These are phyloP conservation scores for Drosophila kanapiae DNA, from an alignment of 1,140 invertebrate species.

Conservation along the genomic window DNA sequence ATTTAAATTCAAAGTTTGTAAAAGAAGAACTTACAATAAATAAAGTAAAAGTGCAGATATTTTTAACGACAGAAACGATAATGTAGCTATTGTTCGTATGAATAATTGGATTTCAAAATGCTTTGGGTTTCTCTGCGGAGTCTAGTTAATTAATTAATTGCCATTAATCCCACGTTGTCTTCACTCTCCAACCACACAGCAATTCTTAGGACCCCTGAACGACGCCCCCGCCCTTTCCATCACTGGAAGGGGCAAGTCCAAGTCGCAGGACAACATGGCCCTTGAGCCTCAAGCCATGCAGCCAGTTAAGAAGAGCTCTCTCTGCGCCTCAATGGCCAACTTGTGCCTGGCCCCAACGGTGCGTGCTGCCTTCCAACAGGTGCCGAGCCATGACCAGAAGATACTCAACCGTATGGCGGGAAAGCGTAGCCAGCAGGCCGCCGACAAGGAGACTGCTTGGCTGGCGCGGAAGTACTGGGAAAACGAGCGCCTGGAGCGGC, in stretches of 20 bases:
- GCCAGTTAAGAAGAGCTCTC: slow-evolving; percentile 7
- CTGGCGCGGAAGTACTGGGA: slow-evolving; percentile 83
- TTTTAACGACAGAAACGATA: too few species aligned
- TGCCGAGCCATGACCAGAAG: slow-evolving; percentile 80
- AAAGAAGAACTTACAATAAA: too few species aligned
- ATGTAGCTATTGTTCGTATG: too few species aligned
- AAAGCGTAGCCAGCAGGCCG: slow-evolving; percentile 72
- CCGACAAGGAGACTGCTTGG: slow-evolving; percentile 81
- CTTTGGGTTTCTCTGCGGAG: too few species aligned
- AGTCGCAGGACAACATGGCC: slow-evolving; percentile 66
- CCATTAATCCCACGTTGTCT: too few species aligned
- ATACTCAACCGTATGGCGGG: slow-evolving; percentile 84
- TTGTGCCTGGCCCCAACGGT: slow-evolving; percentile 75
- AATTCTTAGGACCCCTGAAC: slow-evolving; percentile 29
- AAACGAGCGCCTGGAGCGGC: slow-evolving; percentile 77
- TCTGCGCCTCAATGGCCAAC: slow-evolving; percentile 79
- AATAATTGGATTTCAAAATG: too few species aligned
- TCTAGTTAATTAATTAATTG: too few species aligned
- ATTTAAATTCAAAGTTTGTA: too few species aligned
- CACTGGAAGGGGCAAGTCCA: slow-evolving; percentile 53
- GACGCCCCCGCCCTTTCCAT: slow-evolving; percentile 49
- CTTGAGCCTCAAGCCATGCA: slow-evolving; percentile 20
- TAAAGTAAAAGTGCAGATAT: too few species aligned
- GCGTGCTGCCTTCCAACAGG: slow-evolving; percentile 65
- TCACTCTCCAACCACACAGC: slow-evolving; percentile 5